Evolutionary conservation across 2,888 invertebrate genomes (phyloP).

Genomic region (Petrolisthes cinctipes): DNA sequence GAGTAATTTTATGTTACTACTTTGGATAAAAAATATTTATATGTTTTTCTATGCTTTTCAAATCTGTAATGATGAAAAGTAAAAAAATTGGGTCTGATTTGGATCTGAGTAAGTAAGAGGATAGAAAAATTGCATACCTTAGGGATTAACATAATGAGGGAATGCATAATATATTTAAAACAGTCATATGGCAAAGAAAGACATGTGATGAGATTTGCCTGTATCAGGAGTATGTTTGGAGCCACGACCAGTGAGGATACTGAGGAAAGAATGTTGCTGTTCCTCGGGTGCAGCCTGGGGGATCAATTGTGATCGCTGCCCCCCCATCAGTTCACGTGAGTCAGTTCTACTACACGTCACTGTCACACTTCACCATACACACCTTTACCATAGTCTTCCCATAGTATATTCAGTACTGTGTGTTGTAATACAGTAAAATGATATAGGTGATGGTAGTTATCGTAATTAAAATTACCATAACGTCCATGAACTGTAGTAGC

Average conservation of each 20-base stretch:
- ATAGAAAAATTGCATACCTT: too few species aligned
- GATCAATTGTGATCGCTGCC: conserved; percentile 80
- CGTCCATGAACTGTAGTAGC: neutral
- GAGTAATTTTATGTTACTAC: too few species aligned
- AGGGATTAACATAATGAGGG: neutral
- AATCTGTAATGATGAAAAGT: too few species aligned
- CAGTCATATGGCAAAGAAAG: neutral
- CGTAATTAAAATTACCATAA: neutral
- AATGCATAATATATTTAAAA: neutral
- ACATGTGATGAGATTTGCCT: neutral
- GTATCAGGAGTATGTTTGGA: conserved; percentile 71
- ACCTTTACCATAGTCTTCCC: too few species aligned
- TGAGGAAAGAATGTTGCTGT: conserved; percentile 78
- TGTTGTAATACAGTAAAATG: neutral
- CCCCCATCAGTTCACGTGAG: conserved; percentile 77
- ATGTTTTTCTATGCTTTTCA: too few species aligned
- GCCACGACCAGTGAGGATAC: conserved; percentile 75
- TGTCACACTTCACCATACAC: too few species aligned
- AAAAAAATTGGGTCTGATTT: too few species aligned
- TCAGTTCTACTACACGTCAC: neutral
- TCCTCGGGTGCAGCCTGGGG: conserved; percentile 84
- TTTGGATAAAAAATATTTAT: too few species aligned
- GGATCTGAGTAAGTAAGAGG: too few species aligned
- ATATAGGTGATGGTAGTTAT: neutral
- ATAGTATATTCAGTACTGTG: neutral